phyloP scores from a whole-genome alignment of 2,888 invertebrate species.

The Mythimna impura region DNA sequence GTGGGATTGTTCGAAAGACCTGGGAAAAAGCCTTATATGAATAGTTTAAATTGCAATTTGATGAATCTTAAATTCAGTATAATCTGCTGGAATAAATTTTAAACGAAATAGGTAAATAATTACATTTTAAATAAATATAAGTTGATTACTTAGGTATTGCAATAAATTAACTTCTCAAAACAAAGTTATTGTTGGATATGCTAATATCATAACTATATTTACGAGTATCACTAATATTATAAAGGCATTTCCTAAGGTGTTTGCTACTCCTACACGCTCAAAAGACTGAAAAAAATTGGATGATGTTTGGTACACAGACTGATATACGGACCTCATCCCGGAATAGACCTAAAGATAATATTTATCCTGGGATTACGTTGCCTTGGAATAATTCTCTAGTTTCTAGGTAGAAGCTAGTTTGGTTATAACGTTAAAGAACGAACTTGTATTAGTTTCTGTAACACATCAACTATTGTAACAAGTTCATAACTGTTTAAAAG shows the following conservation, averaged over 20 bases:
- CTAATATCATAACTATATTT: neutral
- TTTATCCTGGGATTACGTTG: no score
- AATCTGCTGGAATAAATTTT: slow-evolving; percentile 4
- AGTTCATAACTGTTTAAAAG: neutral
- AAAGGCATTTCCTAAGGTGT: no score
- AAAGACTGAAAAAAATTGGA: no score
- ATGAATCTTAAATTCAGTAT: neutral
- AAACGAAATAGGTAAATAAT: neutral
- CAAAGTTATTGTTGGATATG: neutral
- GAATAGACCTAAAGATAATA: no score
- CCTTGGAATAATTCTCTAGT: no score
- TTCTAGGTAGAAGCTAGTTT: no score
- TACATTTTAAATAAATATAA: neutral
- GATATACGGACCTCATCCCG: no score
- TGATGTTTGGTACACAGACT: no score
- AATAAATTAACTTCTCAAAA: neutral
- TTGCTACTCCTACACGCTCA: no score
- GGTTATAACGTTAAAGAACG: no score
- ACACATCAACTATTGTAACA: slow-evolving; percentile 1
- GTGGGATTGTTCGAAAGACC: no score
- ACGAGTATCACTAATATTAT: no score
- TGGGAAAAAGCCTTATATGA: neutral
- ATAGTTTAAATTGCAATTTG: slow-evolving; percentile 6
- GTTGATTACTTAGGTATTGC: neutral
- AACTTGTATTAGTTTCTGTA: neutral